Percentiles rank a stretch among this genome's conserved stretches.
Evolutionary conservation across 2,113 vertebrate species (phyloP).

Genomic region (Cervus canadensis): DNA sequence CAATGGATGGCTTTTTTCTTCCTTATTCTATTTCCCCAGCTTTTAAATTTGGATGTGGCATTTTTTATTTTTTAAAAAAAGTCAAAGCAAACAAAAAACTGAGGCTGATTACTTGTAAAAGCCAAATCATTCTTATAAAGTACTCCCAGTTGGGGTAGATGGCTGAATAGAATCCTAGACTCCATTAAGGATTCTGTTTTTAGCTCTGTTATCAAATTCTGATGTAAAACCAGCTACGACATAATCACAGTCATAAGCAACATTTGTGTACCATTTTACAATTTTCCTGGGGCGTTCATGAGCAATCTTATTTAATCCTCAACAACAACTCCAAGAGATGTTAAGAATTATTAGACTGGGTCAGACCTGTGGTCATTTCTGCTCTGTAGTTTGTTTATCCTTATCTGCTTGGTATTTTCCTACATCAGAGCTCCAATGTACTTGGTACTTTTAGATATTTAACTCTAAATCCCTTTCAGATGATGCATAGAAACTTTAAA

Average conservation of each 20-base stretch:
- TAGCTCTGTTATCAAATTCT: conserved; percentile 6
- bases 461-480: background rate
- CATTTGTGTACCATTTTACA: background rate
- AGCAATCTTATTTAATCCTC: background rate
- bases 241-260: background rate
- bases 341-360: background rate
- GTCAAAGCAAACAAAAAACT: background rate
- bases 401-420: conserved; percentile 17
- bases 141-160: background rate
- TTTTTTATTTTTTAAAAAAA: background rate
- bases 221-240: background rate
- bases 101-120: background rate
- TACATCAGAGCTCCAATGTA: background rate
- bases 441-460: background rate
- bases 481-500: background rate
- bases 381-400: background rate
- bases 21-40: background rate
- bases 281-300: background rate
- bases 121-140: background rate
- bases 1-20: background rate
- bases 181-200: background rate
- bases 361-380: background rate
- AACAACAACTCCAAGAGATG: background rate
- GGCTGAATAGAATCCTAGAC: background rate
- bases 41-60: background rate